Base-by-base conservation (phyloP, 2,797 vertebrate genomes). In the Xenopus petersii region DNA sequence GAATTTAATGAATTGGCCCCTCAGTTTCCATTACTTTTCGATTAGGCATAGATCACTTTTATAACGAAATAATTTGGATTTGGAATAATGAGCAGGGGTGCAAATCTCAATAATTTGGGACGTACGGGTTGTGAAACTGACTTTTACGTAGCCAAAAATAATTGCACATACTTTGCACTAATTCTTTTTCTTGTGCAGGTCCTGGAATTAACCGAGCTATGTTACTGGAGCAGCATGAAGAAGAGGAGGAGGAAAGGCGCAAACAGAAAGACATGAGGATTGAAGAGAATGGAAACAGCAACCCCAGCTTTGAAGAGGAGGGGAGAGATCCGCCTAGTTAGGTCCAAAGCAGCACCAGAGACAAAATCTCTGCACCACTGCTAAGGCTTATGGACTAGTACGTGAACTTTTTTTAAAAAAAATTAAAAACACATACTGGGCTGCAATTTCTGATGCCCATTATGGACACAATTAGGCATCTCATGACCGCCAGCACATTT, bases 191-290 rank as follows among this genome's bases (percentile, higher is more conserved):
- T 21, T 30, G 26, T 7, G 0, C 30, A 83, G 83, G 84, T 17
- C 87, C 86, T 1, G 71, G 81, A 1, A 42, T 86, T 60, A 88
- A 86, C 46, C 42, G 15, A 2, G 76, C 70, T 6, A 68, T 83
- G 15, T 33, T 77, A 15, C 60, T 69, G 67, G 71, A 80, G 55
- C 64, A 79, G 54, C 66, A 80, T 58, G 3, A 13, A 62, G 54
- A 24, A 12, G 61, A 64, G 0, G 72, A 80, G 5, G 42, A 55
- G n/a, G 49, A 0, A 17, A 17, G 0, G 2, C 0, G 0, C 49
- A 33, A 17, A 60, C 0, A 30, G 2, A 21, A 76, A 9, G 26
- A 30, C 26, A 30, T 30, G 26, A 30, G 26, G 4, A 26, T 67
- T 8, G 77, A 71, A 60, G 7, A 10, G 0, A 10, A 54, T 4